Conservation (phyloP, 2,113 vertebrate genomes). For the Corythornis cristatus region DNA sequence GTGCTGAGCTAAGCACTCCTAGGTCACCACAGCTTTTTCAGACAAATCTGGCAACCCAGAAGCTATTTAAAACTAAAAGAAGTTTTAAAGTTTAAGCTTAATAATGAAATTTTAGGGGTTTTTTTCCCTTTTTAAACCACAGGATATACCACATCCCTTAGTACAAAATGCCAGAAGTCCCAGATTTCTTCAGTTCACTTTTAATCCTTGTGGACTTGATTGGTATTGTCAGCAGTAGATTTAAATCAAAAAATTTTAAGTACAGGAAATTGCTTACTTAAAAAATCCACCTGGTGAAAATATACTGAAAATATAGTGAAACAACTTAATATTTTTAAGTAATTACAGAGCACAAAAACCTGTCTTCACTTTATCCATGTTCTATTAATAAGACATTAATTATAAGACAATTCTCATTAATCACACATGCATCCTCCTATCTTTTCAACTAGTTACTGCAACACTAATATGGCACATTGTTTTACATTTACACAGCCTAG, state of each 20-base stretch:
- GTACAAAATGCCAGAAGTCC: not conserved
- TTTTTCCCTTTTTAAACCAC: not conserved
- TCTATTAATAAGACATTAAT: not conserved
- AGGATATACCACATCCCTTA: not conserved
- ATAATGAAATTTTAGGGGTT: not conserved
- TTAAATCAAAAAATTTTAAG: not conserved
- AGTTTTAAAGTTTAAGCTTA: not conserved
- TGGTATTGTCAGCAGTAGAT: not conserved
- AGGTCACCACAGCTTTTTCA: not conserved
- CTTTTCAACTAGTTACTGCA: not conserved
- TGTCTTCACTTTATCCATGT: not conserved
- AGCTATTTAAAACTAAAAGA: not conserved
- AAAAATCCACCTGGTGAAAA: not conserved
- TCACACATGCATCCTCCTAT: not conserved
- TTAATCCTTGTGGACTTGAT: not conserved
- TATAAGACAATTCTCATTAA: not conserved
- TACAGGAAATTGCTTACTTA: not conserved
- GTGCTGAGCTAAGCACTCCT: not conserved
- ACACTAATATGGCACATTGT: not conserved
- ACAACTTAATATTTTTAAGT: not conserved
- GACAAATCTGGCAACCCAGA: not conserved
- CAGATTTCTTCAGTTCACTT: not conserved
- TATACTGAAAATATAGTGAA: not conserved
- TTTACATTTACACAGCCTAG: not conserved
- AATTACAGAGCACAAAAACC: not conserved